These are phyloP conservation scores for Buphagus erythrorhynchus DNA, from an alignment of 2,797 vertebrate species.

Conservation along the genomic window DNA sequence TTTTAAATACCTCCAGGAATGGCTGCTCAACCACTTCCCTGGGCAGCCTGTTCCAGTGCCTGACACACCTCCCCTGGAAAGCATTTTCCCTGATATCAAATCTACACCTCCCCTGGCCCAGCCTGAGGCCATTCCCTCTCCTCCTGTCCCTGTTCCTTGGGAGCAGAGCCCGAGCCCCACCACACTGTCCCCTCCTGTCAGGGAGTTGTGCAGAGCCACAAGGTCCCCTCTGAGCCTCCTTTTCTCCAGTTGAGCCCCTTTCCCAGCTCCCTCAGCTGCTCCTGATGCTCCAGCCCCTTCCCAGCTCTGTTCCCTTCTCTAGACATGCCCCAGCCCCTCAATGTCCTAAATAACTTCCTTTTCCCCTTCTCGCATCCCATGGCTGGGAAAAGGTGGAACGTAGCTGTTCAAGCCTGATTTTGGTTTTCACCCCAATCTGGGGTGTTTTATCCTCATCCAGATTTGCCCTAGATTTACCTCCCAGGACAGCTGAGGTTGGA, in stretches of 20 bases:
- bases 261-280: accelerated
- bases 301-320: accelerated
- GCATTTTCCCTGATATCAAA: background rate
- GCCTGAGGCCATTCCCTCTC: accelerated
- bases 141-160: background rate
- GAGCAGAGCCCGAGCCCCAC: accelerated
- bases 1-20: background rate
- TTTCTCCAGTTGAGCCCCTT: background rate
- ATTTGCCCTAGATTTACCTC: background rate
- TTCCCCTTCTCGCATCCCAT: background rate
- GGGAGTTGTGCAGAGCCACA: background rate
- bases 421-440: background rate
- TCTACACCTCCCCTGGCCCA: background rate
- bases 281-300: background rate
- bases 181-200: background rate
- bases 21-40: background rate
- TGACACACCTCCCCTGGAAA: too few relatives aligned
- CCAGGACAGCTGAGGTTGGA: background rate
- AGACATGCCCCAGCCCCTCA: accelerated
- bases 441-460: background rate
- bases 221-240: background rate
- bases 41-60: background rate
- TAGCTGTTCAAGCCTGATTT: background rate
- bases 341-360: background rate
- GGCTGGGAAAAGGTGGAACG: background rate